These are phyloP conservation scores for Chrosomus eos DNA, from an alignment of 2,797 vertebrate genomes.

Conservation along the genomic window DNA sequence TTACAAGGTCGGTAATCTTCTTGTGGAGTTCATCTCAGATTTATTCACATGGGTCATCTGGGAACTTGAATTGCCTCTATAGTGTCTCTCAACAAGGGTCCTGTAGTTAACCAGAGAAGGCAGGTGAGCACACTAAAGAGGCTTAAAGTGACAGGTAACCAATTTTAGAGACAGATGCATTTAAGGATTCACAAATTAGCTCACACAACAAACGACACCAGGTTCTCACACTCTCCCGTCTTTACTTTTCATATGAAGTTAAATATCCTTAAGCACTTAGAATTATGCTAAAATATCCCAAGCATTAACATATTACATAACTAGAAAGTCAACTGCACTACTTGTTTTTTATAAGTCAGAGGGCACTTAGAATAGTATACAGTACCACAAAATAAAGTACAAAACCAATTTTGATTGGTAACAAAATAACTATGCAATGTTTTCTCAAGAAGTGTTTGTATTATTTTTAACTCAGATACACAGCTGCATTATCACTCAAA, in stretches of 20 bases:
- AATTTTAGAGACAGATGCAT: slow-evolving; percentile 31
- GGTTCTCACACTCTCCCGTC: background rate
- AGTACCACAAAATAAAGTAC: background rate
- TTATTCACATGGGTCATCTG: background rate
- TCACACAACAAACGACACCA: slow-evolving; percentile 4
- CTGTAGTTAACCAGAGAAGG: slow-evolving; percentile 16
- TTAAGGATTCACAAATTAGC: slow-evolving; percentile 28
- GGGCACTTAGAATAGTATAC: background rate
- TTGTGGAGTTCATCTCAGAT: background rate
- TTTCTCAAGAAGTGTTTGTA: background rate
- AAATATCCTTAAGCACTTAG: background rate
- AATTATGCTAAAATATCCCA: background rate
- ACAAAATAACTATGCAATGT: background rate
- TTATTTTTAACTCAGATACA: background rate
- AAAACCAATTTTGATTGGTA: background rate
- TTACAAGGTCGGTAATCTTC: background rate
- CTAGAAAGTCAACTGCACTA: background rate
- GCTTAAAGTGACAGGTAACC: slow-evolving; percentile 29
- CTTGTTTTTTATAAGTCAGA: background rate
- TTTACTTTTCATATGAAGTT: background rate
- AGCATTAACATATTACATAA: background rate
- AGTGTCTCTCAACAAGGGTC: background rate
- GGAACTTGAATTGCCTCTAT: slow-evolving; percentile 3
- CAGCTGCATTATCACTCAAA: background rate
- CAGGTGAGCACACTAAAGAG: background rate